phyloP scores from a whole-genome alignment of 2,113 vertebrate species.

The Notothenia coriiceps region DNA sequence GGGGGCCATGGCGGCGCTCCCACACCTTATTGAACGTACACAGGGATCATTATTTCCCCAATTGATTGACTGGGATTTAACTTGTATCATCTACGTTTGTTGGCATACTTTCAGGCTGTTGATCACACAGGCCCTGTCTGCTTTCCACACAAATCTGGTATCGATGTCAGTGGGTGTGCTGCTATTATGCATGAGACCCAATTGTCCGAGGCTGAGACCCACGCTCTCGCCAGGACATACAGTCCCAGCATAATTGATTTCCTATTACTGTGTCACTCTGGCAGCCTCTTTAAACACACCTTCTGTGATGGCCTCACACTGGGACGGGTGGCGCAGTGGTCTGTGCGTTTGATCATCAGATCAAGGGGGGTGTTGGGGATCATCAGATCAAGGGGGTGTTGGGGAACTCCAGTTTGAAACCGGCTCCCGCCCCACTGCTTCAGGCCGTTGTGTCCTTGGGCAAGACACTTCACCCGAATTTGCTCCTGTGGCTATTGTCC shows the following conservation, averaged over 20 bases:
- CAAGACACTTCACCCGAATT: too few species aligned
- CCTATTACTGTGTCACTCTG: constrained; percentile 79
- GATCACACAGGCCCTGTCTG: constrained; percentile 32
- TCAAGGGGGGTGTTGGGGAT: too few species aligned
- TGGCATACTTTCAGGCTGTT: constrained; percentile 29
- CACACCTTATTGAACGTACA: constrained; percentile 57
- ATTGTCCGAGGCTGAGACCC: constrained; percentile 69
- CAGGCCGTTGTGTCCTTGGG: too few species aligned
- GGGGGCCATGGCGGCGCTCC: constrained; percentile 21
- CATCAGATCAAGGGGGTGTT: too few species aligned
- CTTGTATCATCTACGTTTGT: constrained; percentile 48
- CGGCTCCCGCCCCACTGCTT: too few species aligned
- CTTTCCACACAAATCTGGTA: constrained; percentile 63
- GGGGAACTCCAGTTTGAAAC: too few species aligned
- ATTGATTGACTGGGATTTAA: constrained; percentile 69
- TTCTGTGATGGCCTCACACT: constrained; percentile 67
- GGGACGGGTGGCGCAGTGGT: too few species aligned
- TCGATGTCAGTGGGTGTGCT: constrained; percentile 60
- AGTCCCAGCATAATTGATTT: constrained; percentile 79
- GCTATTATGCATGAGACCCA: constrained; percentile 74
- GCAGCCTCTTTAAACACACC: constrained; percentile 80
- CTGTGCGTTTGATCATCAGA: too few species aligned
- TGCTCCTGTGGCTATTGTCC: too few species aligned
- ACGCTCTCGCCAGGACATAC: constrained; percentile 54
- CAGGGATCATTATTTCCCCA: constrained; percentile 69